phyloP scores from a whole-genome alignment of 2,797 vertebrate species.

The Cirrhinus molitorella region DNA sequence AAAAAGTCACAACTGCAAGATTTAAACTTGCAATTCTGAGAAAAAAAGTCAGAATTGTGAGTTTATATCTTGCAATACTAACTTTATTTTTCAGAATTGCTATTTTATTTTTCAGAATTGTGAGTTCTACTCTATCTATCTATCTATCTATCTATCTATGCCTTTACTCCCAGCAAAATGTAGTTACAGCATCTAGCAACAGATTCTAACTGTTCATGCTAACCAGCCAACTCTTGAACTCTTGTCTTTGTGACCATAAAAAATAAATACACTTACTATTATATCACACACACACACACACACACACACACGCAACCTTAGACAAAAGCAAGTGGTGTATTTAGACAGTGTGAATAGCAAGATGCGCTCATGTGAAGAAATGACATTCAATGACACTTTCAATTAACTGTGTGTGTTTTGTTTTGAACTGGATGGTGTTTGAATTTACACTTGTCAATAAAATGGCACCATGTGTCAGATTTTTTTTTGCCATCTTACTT shows the following conservation, averaged over 20 bases:
- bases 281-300: neutral
- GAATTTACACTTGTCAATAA: constrained; percentile 1
- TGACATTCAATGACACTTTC: constrained; percentile 1
- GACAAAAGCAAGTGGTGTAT: neutral
- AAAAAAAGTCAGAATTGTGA: no score
- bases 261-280: neutral
- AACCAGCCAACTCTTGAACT: neutral
- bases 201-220: neutral
- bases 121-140: no score
- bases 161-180: neutral
- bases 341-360: neutral
- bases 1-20: no score
- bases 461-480: constrained; percentile 14
- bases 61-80: no score
- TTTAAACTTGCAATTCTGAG: no score
- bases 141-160: neutral
- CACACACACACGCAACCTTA: neutral
- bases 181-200: neutral
- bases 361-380: neutral
- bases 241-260: neutral
- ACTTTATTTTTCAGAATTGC: no score
- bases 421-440: constrained; percentile 4
- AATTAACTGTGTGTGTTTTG: neutral
- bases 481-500: constrained; percentile 9
- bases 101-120: no score